Evolutionary conservation across 2,888 invertebrate genomes (phyloP), one percentile per base, ranked within the genome.

Genomic region (Hydriomena furcata): DNA sequence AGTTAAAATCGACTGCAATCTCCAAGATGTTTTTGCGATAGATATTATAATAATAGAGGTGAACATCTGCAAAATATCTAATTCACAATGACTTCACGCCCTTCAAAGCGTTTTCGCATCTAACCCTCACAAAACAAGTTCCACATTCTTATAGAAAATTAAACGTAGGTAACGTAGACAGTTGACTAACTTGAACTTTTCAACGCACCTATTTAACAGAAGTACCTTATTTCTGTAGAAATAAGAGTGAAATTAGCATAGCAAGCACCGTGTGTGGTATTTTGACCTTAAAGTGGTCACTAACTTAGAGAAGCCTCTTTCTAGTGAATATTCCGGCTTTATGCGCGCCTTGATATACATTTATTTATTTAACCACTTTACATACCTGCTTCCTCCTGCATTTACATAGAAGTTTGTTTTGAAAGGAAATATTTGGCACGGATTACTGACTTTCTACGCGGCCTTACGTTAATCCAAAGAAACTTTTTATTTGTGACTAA

Each of bases 261-360:
- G 12, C 13, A 8, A 13, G n/a, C 10, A 13, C 7, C 13, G 7
- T 34, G 23, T 30, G 41, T 30, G 23, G 24, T 13, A 30, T n/a
- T 27, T 42, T 48, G 41, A 48, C 30, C 48, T 48, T 36, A 31
- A 12, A 31, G 20, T 41, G 40, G 40, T 24, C 7, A 45, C 28
- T 27, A 31, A 20, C 20, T 21, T 11, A 38, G 8, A 17, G 12
- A 47, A 45, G 21, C 12, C 34, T 34, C 28, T 47, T 31, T 37
- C 40, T 46, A 40, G 21, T 47, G 10, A 25, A 32, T 20, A 30
- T 31, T 17, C 35, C 44, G 25, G 46, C 24, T 46, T 37, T 45
- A 11, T 17, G 25, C 24, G 10, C 4, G 8, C 28, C 36, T 17
- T 17, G n/a, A n/a, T n/a, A n/a, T n/a, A n/a, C n/a, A n/a, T n/a